These are phyloP conservation scores for Dorcus parallelipipedus DNA, from an alignment of 2,888 invertebrate species.

Conservation along the genomic window DNA sequence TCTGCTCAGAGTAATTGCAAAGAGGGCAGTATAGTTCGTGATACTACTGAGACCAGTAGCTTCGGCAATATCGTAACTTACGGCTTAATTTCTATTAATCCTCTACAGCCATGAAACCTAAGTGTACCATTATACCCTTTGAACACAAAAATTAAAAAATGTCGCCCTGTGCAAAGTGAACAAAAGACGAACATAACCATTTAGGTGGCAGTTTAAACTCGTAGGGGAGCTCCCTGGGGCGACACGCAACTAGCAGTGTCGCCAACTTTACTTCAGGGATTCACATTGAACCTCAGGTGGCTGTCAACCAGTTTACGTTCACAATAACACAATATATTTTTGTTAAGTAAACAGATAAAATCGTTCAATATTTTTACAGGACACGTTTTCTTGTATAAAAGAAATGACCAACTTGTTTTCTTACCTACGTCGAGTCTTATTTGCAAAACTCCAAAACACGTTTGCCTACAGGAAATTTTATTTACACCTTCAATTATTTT, in stretches of 20 bases:
- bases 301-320: conserved; percentile 2
- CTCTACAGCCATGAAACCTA: conserved; percentile 29
- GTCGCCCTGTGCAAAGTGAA: conserved; percentile 27
- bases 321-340: background rate
- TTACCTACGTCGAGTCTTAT: too few relatives aligned
- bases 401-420: too few relatives aligned
- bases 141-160: conserved; percentile 33
- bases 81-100: conserved; percentile 35
- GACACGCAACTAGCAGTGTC: conserved; percentile 10
- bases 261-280: conserved; percentile 2
- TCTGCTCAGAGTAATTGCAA: conserved; percentile 31
- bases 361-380: background rate
- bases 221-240: conserved; percentile 15
- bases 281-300: conserved; percentile 20
- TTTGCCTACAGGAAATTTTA: too few relatives aligned
- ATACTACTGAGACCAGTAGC: conserved; percentile 21
- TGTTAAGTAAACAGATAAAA: background rate
- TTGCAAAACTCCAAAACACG: too few relatives aligned
- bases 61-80: conserved; percentile 30
- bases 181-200: conserved; percentile 31
- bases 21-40: conserved; percentile 18
- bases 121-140: conserved; percentile 32
- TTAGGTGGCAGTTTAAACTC: conserved; percentile 22
- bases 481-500: too few relatives aligned
- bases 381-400: background rate